Conservation (phyloP, 2,888 invertebrate species). For the Polymixis lichenea region DNA sequence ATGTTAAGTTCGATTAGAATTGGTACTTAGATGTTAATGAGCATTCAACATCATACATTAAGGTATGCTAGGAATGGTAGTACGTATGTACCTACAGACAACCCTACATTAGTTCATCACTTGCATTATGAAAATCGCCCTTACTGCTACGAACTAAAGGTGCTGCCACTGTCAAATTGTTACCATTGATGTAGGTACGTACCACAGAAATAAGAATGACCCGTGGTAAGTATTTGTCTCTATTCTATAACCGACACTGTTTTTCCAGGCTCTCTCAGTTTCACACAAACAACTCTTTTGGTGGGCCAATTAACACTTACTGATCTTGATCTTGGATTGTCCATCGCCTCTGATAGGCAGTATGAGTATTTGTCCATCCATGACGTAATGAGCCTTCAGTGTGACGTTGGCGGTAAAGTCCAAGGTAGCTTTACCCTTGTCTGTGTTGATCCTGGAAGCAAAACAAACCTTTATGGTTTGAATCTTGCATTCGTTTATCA, state of each 20-base stretch:
- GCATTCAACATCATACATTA: background rate
- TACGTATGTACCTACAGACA: background rate
- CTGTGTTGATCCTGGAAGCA: conserved; percentile 77
- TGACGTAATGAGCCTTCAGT: conserved; percentile 87
- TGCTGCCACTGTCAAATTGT: background rate
- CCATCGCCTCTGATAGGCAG: conserved; percentile 89
- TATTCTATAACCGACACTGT: background rate
- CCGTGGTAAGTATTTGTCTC: background rate
- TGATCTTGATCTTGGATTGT: conserved; percentile 87
- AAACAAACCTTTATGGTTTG: background rate
- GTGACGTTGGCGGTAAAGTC: conserved; percentile 89
- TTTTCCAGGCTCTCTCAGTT: background rate
- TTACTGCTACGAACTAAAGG: background rate
- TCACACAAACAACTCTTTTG: background rate
- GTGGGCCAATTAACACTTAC: conserved; percentile 78
- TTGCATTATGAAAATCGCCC: background rate
- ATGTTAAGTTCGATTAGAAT: background rate
- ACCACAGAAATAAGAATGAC: background rate
- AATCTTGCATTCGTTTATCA: too few species aligned
- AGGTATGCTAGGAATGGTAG: background rate
- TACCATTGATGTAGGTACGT: too few species aligned
- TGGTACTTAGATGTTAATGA: background rate
- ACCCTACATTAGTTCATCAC: background rate
- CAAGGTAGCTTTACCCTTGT: conserved; percentile 80
- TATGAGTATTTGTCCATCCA: conserved; percentile 88